These are phyloP conservation scores for Rhizomys pruinosus DNA, from an alignment of 2,113 vertebrate genomes.

Conservation along the genomic window DNA sequence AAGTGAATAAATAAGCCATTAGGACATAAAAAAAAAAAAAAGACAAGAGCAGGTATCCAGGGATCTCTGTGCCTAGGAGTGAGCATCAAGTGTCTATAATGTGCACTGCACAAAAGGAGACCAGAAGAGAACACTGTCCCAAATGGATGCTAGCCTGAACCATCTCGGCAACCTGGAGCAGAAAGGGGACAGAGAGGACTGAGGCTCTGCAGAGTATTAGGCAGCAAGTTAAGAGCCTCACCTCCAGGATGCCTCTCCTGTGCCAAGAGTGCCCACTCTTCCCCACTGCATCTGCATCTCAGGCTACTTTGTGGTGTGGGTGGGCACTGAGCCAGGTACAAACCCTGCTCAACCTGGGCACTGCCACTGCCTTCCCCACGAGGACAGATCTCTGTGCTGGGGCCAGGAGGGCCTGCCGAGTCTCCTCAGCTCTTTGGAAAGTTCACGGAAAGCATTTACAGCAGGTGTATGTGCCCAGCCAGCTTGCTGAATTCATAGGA, in stretches of 20 bases:
- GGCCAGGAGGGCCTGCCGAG: not conserved
- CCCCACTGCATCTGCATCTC: not conserved
- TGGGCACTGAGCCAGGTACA: not conserved
- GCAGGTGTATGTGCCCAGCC: not conserved
- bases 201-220: not conserved
- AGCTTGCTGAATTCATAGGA: not conserved
- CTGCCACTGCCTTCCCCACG: accelerated
- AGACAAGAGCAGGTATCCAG: accelerated
- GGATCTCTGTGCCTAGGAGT: not conserved
- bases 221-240: not conserved
- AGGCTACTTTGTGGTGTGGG: not conserved
- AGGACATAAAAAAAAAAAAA: too few species aligned
- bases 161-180: not conserved
- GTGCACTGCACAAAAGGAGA: not conserved
- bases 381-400: not conserved
- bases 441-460: not conserved
- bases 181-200: not conserved
- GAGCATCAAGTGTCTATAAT: not conserved
- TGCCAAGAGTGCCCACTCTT: accelerated
- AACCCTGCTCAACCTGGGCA: not conserved
- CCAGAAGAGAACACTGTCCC: not conserved
- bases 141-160: too few species aligned
- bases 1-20: not conserved
- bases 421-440: too few species aligned
- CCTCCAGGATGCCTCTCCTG: too few species aligned